phyloP scores from a whole-genome alignment of 92 coral and sea anemone genomes.

The Palythoa grandiflora region DNA sequence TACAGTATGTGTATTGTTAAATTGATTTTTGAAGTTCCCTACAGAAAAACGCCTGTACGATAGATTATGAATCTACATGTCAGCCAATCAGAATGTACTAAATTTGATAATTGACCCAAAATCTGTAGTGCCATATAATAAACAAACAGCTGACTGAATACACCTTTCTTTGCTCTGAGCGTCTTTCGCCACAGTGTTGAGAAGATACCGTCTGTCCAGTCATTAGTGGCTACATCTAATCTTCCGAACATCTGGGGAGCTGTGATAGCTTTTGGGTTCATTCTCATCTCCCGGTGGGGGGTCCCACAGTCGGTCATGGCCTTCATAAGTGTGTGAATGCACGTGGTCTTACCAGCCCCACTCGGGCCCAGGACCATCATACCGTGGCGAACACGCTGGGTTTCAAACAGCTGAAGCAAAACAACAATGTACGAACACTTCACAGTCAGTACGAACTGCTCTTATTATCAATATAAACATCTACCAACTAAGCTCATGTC shows the following conservation, averaged over 20 bases:
- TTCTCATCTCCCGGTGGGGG: slow-evolving; percentile 92
- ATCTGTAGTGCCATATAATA: too few species aligned
- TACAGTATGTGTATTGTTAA: too few species aligned
- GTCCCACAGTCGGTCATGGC: slow-evolving; percentile 92
- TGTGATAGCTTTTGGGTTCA: slow-evolving; percentile 94
- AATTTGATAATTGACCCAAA: too few species aligned
- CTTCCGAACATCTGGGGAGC: slow-evolving; percentile 96
- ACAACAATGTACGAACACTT: not conserved
- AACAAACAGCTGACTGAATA: not conserved
- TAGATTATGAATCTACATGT: too few species aligned
- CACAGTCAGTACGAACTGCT: not conserved
- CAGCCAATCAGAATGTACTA: too few species aligned
- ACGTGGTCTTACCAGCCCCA: slow-evolving; percentile 91
- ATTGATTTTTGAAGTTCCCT: too few species aligned
- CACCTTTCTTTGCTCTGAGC: slow-evolving; percentile 93
- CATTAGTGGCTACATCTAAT: slow-evolving; percentile 87
- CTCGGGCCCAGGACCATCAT: slow-evolving; percentile 97
- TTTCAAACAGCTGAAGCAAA: slow-evolving; percentile 77
- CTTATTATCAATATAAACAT: not conserved
- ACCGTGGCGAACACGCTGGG: slow-evolving; percentile 96
- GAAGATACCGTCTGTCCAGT: slow-evolving; percentile 93
- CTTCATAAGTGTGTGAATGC: slow-evolving; percentile 85
- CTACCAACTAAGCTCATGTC: too few species aligned
- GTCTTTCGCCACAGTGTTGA: slow-evolving; percentile 92
- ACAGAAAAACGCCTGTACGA: too few species aligned